Evolutionary conservation across 2,113 vertebrate species (phyloP).

Genomic region (Glaucomys volans): DNA sequence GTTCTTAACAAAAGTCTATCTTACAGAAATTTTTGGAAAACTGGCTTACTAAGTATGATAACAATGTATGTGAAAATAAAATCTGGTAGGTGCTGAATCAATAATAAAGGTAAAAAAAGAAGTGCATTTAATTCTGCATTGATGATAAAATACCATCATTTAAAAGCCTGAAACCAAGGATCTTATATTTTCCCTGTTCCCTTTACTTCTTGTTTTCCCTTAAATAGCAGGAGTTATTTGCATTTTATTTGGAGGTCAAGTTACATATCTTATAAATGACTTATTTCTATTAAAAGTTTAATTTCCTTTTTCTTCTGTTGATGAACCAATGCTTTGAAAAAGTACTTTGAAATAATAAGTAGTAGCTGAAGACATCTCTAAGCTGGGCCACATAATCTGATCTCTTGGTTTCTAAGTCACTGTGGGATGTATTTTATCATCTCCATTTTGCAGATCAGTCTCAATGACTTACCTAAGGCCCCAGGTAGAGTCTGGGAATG

Average conservation of each 20-base stretch:
- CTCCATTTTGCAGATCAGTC: neutral
- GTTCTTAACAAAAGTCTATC: neutral
- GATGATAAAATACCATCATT: neutral
- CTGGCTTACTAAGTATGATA: neutral
- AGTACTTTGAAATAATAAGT: neutral
- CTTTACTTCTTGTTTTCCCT: neutral
- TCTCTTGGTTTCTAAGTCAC: neutral
- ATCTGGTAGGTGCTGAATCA: neutral
- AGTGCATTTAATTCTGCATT: neutral
- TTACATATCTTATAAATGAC: neutral
- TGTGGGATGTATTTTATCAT: neutral
- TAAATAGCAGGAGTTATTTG: neutral
- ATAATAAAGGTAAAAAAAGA: neutral
- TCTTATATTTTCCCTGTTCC: neutral
- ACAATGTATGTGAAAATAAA: neutral
- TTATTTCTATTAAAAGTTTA: constrained; percentile 19
- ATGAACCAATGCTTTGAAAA: neutral
- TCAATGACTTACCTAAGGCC: too few relatives aligned
- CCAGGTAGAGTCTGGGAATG: neutral
- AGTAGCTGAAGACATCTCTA: neutral
- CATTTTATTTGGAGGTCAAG: neutral
- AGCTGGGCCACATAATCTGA: neutral
- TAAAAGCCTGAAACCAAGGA: neutral
- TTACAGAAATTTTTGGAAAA: neutral
- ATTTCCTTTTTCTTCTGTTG: constrained; percentile 35